A percentile compares a stretch with the other conserved stretches of the same genome.
Evolutionary conservation across 2,113 vertebrate genomes (phyloP).

Genomic region (Orycteropus afer): DNA sequence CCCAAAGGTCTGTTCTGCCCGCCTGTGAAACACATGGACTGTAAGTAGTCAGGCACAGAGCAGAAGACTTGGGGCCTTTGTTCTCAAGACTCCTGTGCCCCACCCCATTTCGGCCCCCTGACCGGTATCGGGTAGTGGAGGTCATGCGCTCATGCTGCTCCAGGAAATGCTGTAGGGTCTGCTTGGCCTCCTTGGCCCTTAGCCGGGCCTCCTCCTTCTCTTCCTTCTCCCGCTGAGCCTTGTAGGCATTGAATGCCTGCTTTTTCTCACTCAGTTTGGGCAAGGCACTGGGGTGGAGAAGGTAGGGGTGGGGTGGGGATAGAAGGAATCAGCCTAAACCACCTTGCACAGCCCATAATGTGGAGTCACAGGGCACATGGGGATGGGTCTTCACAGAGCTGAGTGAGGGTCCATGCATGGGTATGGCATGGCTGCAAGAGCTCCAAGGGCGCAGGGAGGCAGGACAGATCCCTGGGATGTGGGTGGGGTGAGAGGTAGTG

Average conservation of each 20-base stretch:
- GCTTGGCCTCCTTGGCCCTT: constrained; percentile 86
- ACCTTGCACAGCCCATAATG: background rate
- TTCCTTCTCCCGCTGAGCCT: constrained; percentile 86
- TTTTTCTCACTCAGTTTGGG: constrained; percentile 87
- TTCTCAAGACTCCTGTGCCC: background rate
- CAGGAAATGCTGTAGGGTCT: constrained; percentile 85
- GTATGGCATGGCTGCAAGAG: background rate
- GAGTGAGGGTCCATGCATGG: background rate
- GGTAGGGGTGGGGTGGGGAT: background rate
- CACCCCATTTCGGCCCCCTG: constrained; percentile 27
- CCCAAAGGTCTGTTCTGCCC: constrained; percentile 87
- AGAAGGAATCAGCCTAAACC: constrained; percentile 5
- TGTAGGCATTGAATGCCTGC: constrained; percentile 87
- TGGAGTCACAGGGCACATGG: background rate
- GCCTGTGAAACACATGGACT: constrained; percentile 73
- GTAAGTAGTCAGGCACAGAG: background rate
- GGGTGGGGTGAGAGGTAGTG: background rate
- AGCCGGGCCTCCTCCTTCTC: constrained; percentile 86
- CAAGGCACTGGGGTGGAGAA: constrained; percentile 79
- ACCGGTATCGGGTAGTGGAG: constrained; percentile 86
- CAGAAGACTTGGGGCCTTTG: background rate
- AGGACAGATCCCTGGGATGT: background rate
- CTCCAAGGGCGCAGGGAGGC: background rate
- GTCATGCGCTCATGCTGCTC: constrained; percentile 86
- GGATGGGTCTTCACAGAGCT: background rate